Conservation (phyloP, 2,113 vertebrate genomes). For the Lepus timidus region DNA sequence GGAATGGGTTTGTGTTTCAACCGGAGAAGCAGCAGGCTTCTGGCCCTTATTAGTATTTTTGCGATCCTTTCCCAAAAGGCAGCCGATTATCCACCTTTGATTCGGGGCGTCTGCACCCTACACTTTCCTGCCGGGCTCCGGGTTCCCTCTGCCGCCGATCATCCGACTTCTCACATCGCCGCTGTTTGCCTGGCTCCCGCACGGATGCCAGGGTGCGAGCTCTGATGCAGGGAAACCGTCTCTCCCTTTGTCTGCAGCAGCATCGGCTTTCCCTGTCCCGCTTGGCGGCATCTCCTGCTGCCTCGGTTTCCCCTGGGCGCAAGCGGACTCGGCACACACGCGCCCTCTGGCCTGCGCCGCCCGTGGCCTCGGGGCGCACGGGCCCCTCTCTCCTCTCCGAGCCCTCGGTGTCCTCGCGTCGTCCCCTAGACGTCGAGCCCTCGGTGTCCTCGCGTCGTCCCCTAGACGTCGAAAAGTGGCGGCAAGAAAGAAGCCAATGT, state of each 20-base stretch:
- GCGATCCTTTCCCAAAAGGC: slow-evolving; percentile 56
- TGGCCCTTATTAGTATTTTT: slow-evolving; percentile 62
- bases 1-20: slow-evolving; percentile 51
- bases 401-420: slow-evolving; percentile 38
- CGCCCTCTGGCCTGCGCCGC: background rate
- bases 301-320: slow-evolving; percentile 60
- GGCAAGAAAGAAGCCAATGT: slow-evolving; percentile 85
- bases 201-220: slow-evolving; percentile 30
- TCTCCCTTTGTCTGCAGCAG: slow-evolving; percentile 66
- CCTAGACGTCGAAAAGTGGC: slow-evolving; percentile 82
- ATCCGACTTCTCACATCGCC: slow-evolving; percentile 16
- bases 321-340: background rate
- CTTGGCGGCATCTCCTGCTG: slow-evolving; percentile 13
- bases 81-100: slow-evolving; percentile 63
- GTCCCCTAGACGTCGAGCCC: slow-evolving; percentile 79
- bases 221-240: background rate
- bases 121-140: slow-evolving; percentile 55
- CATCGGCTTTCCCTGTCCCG: background rate
- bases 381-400: background rate
- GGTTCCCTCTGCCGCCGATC: slow-evolving; percentile 14
- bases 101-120: slow-evolving; percentile 56
- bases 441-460: slow-evolving; percentile 67
- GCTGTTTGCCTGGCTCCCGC: slow-evolving; percentile 69
- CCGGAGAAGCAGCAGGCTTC: slow-evolving; percentile 45
- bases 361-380: rapidly evolving